Evolutionary conservation across 2,797 vertebrate genomes (phyloP).

Genomic region (Clamator glandarius): DNA sequence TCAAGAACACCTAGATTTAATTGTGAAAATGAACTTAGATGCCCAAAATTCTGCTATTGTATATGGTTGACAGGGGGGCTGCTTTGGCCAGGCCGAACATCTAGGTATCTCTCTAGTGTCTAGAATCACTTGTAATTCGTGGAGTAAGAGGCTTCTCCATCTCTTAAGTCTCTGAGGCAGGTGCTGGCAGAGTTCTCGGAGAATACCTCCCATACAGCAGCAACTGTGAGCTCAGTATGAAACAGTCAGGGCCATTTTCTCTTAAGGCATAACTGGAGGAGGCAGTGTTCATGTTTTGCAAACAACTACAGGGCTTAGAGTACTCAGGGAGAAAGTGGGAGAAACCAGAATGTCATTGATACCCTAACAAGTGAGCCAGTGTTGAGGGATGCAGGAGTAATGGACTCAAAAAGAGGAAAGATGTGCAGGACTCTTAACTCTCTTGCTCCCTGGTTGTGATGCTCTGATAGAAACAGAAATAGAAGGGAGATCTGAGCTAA

Average conservation of each 20-base stretch:
- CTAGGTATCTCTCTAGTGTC: neutral
- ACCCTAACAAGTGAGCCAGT: neutral
- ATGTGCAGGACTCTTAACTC: neutral
- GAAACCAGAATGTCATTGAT: neutral
- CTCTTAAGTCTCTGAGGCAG: neutral
- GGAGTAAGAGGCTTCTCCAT: neutral
- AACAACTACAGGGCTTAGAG: neutral
- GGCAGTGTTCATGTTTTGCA: neutral
- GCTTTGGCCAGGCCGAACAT: neutral
- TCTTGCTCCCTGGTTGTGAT: too few relatives aligned
- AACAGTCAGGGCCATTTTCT: neutral
- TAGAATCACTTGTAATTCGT: neutral
- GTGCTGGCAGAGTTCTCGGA: neutral
- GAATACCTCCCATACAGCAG: neutral
- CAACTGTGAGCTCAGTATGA: neutral
- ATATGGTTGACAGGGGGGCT: neutral
- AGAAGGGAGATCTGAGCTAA: neutral
- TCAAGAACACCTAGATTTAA: neutral
- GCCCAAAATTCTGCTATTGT: neutral
- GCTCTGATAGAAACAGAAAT: neutral
- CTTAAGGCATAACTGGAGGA: neutral
- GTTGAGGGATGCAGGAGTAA: neutral
- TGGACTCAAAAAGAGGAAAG: neutral
- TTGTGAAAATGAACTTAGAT: neutral
- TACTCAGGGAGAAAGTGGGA: neutral